Base-by-base conservation (phyloP, 2,888 invertebrate species). In the Campoletis raptor region DNA sequence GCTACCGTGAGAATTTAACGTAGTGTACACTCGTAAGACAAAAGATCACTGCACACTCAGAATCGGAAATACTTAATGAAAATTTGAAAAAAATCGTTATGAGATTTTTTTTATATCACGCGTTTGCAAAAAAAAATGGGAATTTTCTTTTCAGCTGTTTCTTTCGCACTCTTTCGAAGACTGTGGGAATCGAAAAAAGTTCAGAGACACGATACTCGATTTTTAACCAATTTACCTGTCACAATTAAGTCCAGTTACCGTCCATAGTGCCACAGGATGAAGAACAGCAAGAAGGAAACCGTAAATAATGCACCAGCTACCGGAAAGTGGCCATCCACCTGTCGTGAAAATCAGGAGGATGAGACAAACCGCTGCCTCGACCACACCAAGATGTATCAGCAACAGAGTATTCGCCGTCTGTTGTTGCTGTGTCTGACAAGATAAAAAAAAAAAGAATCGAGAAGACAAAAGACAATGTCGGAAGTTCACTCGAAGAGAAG, bases 221-320 rank as follows among this genome's bases (percentile, higher is more conserved):
- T 54, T 37, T 73, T 73, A 0, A 18, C 18, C 30, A 48, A 30
- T 70, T 54, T 84, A 94, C 94, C 94, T 95, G 94, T 97, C 97
- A 83, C 97, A 97, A 92, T 97, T 97, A 86, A 97, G 95, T 6
- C 97, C 97, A 89, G 97, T 97, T 48, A 97, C 96, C 3, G 97
- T 97, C 97, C 97, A 97, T 88, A 97, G 95, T 64, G 96, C 96
- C 85, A 97, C 95, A 5, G 97, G 97, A 91, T 97, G 97, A 70
- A 97, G 95, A 5, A 97, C 95, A 40, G 96, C 96, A 87, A 97
- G 95, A 66, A 97, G 94, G 86, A 97, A 96, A 57, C 97, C 96
- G 90, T 97, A 96, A 0, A 96, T 94, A 4, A 95, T 93, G 93
- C 97, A 97, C 84, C 95, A 95, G 10, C 95, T 95, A 69, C 96